Conservation (phyloP, 2,113 vertebrate species). For the Ardeotis arabs region DNA sequence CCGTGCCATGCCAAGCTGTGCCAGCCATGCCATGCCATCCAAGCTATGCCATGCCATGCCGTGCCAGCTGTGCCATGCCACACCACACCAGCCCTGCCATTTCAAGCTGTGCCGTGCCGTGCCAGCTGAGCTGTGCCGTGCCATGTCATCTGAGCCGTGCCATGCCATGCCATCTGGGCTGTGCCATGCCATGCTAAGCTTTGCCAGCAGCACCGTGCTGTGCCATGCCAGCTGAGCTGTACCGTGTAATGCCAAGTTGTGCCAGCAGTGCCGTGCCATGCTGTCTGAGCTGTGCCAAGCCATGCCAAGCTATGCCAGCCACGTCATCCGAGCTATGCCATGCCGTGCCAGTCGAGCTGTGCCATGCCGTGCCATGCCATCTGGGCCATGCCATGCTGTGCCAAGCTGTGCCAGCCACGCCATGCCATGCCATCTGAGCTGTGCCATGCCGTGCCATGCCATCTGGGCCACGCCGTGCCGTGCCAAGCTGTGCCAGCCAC, state of each 20-base stretch:
- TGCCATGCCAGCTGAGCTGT: too few species aligned
- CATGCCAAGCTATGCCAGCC: neutral
- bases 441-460: neutral
- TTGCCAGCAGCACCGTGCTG: too few species aligned
- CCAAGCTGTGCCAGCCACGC: neutral
- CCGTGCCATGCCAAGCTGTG: too few species aligned
- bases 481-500: neutral
- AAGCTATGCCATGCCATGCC: too few species aligned
- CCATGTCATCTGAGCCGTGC: too few species aligned
- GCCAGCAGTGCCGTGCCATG: neutral
- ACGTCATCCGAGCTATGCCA: neutral
- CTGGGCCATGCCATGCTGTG: neutral
- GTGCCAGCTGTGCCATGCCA: neutral
- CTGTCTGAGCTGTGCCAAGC: neutral
- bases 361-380: neutral
- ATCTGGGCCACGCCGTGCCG: neutral
- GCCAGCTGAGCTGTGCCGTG: too few species aligned
- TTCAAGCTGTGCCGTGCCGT: too few species aligned
- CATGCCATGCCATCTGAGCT: too few species aligned
- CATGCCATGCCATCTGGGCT: neutral
- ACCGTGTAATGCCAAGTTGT: neutral
- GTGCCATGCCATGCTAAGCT: too few species aligned
- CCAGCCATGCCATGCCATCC: neutral
- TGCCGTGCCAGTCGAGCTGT: neutral
- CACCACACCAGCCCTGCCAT: neutral